Base-by-base conservation (phyloP, 2,797 vertebrate genomes). In the Pogoniulus pusillus region DNA sequence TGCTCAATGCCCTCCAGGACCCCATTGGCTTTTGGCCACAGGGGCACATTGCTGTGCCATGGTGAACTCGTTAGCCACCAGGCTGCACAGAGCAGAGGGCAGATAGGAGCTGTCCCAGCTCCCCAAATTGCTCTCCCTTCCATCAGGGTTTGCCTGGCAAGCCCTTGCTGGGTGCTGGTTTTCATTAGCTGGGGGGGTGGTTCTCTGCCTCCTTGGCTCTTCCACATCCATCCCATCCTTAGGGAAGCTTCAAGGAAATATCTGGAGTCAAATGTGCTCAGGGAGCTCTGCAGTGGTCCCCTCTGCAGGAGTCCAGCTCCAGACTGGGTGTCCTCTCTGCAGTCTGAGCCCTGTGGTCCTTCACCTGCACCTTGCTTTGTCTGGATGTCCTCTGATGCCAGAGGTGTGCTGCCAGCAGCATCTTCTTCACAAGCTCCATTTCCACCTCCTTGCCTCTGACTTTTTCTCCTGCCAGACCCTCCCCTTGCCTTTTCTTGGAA, bases 71-170 rank as follows among this genome's bases (percentile, higher is more conserved):
- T n/a, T n/a, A n/a, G n/a, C n/a, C n/a, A n/a, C n/a, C 15, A n/a
- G 20, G 20, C 39, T 69, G 58, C 16, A 2, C 8, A 10, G 4
- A 37, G 81, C 47, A 65, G 64, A 70, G 32, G 34, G 64, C 30
- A 62, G 43, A 18, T 60, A 83, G 64, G 82, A 63, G 41, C 69
- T 63, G 51, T 27, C 53, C 73, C n/a, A 45, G 58, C 39, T 78
- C 63, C 45, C 62, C 3, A 0, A 6, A 29, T 30, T 0, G 2
- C 27, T 80, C 41, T 65, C 0, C 0, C 0, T 45, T 43, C 83
- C 58, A 12, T 10, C 1, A 1, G 57, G 27, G 12, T 75, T 58
- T 58, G n/a, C 75, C 74, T 32, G 16, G 45, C 34, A 68, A 64
- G 24, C 64, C 72, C 63, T 47, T 32, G 29, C n/a, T 0, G 3